Evolutionary conservation across 2,113 vertebrate genomes (phyloP), one percentile per base, ranked within the genome.

Genomic region (Psephotus haematonotus): DNA sequence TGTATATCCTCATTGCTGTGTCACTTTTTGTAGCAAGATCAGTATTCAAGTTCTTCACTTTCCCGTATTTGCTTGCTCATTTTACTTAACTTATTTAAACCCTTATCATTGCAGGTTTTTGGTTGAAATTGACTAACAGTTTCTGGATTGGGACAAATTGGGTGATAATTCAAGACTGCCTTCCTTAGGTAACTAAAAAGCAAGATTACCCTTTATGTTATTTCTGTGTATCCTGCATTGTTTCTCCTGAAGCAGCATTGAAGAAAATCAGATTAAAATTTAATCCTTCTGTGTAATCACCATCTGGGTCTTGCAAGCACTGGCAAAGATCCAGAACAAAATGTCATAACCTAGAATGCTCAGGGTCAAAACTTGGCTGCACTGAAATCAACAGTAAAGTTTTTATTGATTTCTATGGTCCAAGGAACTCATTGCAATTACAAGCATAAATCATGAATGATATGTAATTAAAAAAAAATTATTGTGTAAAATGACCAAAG

Each of bases 211-310:
- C 9, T 67, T 62, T 33, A 59, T 46, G 33, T 1, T 86, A 39
- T 82, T 93, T 88, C 29, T 59, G 8, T 47, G 6, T 37, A 53
- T 70, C 15, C 69, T 27, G 6, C 13, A 67, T 65, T 80, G 41
- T 77, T 91, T 80, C 50, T 76, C 29, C 46, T n/a, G 41, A 85
- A 94, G 82, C 88, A 76, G 33, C 25, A 53, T 17, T 67, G 46
- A 88, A 60, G 27, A 82, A 77, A 72, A 85, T 57, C 17, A 70
- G 59, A 90, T 95, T 90, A 94, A 95, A 93, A 78, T 86, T 62
- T 80, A 60, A 63, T 77, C 19, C 20, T 50, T 80, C 31, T 90
- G 3, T 81, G 12, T 53, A 88, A 57, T 80, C 53, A 70, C 41
- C 79, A 86, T 60, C 60, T 94, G 84, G n/a, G 50, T 75, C 27